Percentiles rank a stretch among this genome's conserved stretches.
Conservation (phyloP, 1,140 invertebrate genomes). For the Aricia agestis region DNA sequence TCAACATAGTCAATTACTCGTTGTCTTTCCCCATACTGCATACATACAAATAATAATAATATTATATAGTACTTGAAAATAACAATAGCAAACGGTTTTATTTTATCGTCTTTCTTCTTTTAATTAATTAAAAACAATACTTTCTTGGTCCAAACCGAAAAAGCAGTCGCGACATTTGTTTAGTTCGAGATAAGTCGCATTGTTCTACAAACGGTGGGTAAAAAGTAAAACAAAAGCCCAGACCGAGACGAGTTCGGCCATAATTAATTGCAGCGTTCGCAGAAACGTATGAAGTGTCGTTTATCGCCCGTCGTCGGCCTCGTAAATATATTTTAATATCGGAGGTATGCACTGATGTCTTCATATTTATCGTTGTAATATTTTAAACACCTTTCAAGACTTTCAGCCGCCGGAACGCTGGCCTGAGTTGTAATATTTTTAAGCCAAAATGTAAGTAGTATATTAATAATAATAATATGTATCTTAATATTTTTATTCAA, state of each 20-base stretch:
- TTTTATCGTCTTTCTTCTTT: neutral
- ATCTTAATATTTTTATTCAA: too few relatives aligned
- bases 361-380: conserved; percentile 24
- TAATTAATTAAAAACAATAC: conserved; percentile 12
- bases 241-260: conserved; percentile 43
- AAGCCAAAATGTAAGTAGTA: neutral
- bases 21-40: too few relatives aligned
- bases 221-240: conserved; percentile 54
- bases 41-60: too few relatives aligned
- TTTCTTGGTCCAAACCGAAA: conserved; percentile 32
- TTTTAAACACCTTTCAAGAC: neutral
- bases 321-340: conserved; percentile 61
- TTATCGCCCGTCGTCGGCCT: conserved; percentile 51
- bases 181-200: conserved; percentile 59
- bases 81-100: too few relatives aligned
- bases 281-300: conserved; percentile 51
- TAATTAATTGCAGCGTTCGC: conserved; percentile 68
- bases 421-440: neutral
- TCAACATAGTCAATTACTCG: too few relatives aligned
- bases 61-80: too few relatives aligned
- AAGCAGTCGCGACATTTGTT: conserved; percentile 51
- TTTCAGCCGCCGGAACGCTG: neutral
- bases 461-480: too few relatives aligned
- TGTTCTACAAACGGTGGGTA: conserved; percentile 60
- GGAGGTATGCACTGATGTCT: conserved; percentile 45